Evolutionary conservation across 1,140 invertebrate species (phyloP), one percentile per base, ranked within the genome.

Genomic region (Rhysida immarginata): DNA sequence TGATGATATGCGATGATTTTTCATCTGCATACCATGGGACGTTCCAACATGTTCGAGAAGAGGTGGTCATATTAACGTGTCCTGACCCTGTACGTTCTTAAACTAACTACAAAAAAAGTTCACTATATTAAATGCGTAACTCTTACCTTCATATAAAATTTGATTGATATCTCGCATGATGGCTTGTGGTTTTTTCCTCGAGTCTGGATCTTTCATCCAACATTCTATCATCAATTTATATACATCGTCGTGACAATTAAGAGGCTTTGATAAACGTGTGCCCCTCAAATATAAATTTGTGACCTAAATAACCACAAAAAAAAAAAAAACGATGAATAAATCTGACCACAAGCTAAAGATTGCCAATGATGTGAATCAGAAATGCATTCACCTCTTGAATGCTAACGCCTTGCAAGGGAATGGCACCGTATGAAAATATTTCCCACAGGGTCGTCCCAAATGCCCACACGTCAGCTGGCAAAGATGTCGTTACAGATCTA

Each of bases 391-490:
- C 53, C 29, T 54, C 42, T 54, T 3, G 3, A 18, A 23, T 8
- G 3, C 3, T 8, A 13, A 24, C n/a, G 11, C n/a, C 43, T 8
- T 45, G 14, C 25, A 58, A 59, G 43, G 68, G 71, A 44, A 61
- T 64, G 24, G 57, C 53, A 26, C 86, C 87, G 63, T 78, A 81
- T 0, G 83, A 83, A 73, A 92, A 94, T 58, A 94, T 85, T 71
- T 93, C 83, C 84, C 87, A 92, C 11, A 91, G 64, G 13, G 87
- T 91, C 18, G 89, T 93, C 1, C 83, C 86, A 62, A 87, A 81
- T 16, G 88, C 85, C 87, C 87, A 94, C 21, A 91, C 78, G 65
- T 94, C 88, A 25, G 83, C 81, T 24, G 77, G 72, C 0, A 75
- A 71, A 45, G 78, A 81, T 24, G 70, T 71, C 59, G 76, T 77